Conservation (phyloP, 2,888 invertebrate species). For the Hymenopus coronatus region DNA sequence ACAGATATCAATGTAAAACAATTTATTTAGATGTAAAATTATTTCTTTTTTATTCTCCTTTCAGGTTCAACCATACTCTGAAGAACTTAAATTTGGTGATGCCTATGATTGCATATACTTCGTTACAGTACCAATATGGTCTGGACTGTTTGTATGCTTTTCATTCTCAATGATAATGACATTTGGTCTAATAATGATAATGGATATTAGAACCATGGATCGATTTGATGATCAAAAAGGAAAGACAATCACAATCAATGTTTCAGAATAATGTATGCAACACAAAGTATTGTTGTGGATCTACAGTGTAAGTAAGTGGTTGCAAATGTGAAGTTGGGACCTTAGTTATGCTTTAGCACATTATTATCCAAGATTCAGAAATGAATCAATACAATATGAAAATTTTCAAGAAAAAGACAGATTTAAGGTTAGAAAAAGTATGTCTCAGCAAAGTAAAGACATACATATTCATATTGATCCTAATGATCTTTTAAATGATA, state of each 20-base stretch:
- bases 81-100: slow-evolving; percentile 56
- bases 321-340: neutral
- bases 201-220: slow-evolving; percentile 95
- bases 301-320: neutral
- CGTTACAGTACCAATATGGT: slow-evolving; percentile 87
- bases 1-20: too few relatives aligned
- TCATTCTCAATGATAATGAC: slow-evolving; percentile 77
- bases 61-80: slow-evolving; percentile 35
- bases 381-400: too few relatives aligned
- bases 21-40: too few relatives aligned
- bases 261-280: slow-evolving; percentile 58
- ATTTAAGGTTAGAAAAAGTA: too few relatives aligned
- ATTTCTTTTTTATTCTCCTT: slow-evolving; percentile 24
- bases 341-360: neutral
- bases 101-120: slow-evolving; percentile 88
- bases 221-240: slow-evolving; percentile 98
- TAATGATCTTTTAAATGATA: too few relatives aligned
- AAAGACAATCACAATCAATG: slow-evolving; percentile 83
- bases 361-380: neutral
- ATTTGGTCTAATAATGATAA: slow-evolving; percentile 85
- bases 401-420: too few relatives aligned
- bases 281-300: neutral
- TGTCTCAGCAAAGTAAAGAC: too few relatives aligned
- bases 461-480: too few relatives aligned
- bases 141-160: slow-evolving; percentile 77